phyloP scores from a whole-genome alignment of 2,113 vertebrate genomes.

The Pelusios castaneus region DNA sequence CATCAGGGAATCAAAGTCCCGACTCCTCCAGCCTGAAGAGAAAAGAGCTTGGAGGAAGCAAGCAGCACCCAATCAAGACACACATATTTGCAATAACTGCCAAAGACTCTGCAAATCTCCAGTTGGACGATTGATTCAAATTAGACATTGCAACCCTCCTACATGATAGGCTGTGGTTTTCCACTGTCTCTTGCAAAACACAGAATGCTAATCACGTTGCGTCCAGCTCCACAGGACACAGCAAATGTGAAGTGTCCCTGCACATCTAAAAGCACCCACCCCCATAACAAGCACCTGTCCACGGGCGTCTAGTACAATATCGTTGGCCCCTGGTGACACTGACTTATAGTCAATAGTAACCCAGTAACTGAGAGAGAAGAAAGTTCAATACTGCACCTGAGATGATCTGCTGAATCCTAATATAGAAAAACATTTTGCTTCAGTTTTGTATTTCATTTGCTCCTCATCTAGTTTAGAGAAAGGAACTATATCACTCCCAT shows the following conservation, averaged over 20 bases:
- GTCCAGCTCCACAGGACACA: not conserved
- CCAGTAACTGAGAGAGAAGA: not conserved
- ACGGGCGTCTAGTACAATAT: not conserved
- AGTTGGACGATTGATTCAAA: too few species aligned
- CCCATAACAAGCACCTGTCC: not conserved
- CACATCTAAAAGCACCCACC: not conserved
- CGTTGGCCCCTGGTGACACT: not conserved
- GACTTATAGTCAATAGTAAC: not conserved
- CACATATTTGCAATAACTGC: too few species aligned
- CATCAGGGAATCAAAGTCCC: too few species aligned
- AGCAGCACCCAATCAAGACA: too few species aligned
- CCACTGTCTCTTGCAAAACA: too few species aligned
- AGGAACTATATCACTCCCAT: slow-evolving; percentile 95
- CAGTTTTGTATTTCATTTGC: slow-evolving; percentile 96
- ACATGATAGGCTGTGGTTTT: too few species aligned
- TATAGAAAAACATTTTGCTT: slow-evolving; percentile 92
- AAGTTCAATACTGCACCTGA: slow-evolving; percentile 74
- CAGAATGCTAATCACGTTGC: too few species aligned
- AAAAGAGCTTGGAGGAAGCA: too few species aligned
- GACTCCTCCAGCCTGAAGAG: too few species aligned
- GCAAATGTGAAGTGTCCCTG: not conserved
- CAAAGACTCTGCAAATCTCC: too few species aligned
- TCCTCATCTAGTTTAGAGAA: slow-evolving; percentile 98
- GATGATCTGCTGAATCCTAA: slow-evolving; percentile 90
- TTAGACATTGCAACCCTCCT: too few species aligned